These are phyloP conservation scores for Struthidea cinerea DNA, from an alignment of 2,113 vertebrate species.

Conservation along the genomic window DNA sequence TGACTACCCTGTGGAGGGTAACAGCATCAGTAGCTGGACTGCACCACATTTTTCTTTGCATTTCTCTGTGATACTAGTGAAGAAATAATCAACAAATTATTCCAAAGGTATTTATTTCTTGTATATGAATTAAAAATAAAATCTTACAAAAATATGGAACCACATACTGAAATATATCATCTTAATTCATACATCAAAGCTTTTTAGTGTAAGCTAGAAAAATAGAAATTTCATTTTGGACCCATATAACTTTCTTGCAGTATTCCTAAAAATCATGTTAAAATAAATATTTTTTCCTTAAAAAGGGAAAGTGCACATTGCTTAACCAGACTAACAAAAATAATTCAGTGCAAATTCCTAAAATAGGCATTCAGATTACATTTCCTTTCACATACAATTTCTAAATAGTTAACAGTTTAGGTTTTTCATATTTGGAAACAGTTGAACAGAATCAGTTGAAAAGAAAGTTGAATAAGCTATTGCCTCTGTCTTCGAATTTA, in stretches of 20 bases:
- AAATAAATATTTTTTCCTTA: neutral
- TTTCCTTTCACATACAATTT: neutral
- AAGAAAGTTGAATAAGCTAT: neutral
- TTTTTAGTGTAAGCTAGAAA: constrained; percentile 8
- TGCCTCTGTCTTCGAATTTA: neutral
- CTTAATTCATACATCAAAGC: neutral
- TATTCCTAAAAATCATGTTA: neutral
- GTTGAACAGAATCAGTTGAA: neutral
- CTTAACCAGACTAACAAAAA: neutral
- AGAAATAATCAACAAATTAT: neutral
- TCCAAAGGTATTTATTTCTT: constrained; percentile 16
- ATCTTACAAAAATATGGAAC: neutral
- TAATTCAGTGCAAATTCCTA: neutral
- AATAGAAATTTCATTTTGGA: constrained; percentile 8
- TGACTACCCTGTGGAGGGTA: neutral
- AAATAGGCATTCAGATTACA: neutral
- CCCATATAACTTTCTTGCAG: neutral
- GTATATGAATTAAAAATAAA: neutral
- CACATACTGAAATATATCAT: neutral
- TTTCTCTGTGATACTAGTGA: neutral
- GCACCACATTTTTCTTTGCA: neutral
- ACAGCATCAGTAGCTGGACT: neutral
- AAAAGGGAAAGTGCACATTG: neutral
- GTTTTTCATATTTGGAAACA: neutral
- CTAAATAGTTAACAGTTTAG: neutral